These are phyloP conservation scores for Calypte anna DNA, from an alignment of 2,113 vertebrate species.

Conservation along the genomic window DNA sequence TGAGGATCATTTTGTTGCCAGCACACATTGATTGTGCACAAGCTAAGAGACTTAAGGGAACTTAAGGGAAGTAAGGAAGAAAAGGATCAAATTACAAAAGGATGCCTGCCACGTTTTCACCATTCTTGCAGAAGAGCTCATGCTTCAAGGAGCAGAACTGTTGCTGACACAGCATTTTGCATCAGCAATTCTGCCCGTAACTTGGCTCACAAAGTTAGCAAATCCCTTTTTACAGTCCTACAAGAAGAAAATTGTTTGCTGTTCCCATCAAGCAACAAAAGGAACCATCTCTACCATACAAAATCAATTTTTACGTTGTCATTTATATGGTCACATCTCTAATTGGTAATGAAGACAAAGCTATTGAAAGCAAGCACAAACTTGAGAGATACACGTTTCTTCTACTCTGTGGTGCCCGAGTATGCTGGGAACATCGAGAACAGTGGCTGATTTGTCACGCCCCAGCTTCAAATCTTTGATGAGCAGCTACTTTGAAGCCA, in stretches of 20 bases:
- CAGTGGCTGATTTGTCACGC: not conserved
- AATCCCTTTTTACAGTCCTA: not conserved
- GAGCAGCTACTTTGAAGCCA: conserved; percentile 36
- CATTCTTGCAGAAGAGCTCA: not conserved
- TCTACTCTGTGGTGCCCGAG: not conserved
- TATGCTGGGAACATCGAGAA: not conserved
- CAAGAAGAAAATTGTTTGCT: not conserved
- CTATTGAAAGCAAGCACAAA: not conserved
- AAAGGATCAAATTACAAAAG: not conserved
- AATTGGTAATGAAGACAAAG: not conserved
- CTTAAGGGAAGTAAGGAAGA: not conserved
- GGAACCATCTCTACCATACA: not conserved
- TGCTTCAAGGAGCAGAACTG: not conserved
- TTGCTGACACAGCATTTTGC: not conserved
- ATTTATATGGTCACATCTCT: not conserved
- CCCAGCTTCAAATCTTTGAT: not conserved
- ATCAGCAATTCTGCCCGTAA: not conserved
- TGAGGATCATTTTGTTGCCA: not conserved
- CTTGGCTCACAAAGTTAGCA: not conserved
- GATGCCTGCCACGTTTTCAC: not conserved
- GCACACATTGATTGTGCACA: not conserved
- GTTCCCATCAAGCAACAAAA: conserved; percentile 1
- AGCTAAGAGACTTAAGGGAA: not conserved
- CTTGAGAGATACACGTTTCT: not conserved
- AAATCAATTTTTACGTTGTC: not conserved